A percentile compares a stretch with the other conserved stretches of the same genome.
These are phyloP conservation scores for Calephelis nemesis DNA, from an alignment of 1,140 invertebrate genomes.

Conservation along the genomic window DNA sequence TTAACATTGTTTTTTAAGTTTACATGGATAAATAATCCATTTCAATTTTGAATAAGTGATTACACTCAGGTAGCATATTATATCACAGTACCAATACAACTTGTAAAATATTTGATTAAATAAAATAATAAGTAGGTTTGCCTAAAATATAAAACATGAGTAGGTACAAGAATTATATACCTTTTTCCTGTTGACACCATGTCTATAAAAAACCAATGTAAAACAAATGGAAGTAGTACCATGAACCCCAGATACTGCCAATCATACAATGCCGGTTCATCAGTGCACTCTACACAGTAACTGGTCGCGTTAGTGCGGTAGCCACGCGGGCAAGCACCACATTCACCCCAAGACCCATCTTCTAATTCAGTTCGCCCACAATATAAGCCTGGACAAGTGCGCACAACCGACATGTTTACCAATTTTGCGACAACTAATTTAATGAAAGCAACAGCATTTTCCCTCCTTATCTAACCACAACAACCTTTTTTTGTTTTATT, in stretches of 20 bases:
- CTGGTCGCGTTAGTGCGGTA: slow-evolving; percentile 75
- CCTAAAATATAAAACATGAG: background rate
- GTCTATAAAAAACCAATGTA: slow-evolving; percentile 96
- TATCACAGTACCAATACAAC: no score
- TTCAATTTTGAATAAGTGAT: no score
- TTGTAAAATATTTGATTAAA: no score
- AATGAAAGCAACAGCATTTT: no score
- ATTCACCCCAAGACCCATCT: slow-evolving; percentile 87
- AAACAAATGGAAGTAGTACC: slow-evolving; percentile 89
- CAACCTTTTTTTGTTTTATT: no score
- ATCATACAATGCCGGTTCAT: slow-evolving; percentile 91
- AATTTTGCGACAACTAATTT: background rate
- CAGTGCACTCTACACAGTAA: slow-evolving; percentile 87
- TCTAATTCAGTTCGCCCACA: slow-evolving; percentile 86
- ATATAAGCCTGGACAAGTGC: slow-evolving; percentile 90
- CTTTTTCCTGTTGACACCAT: slow-evolving; percentile 87
- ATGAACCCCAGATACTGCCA: slow-evolving; percentile 97
- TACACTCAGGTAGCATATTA: no score
- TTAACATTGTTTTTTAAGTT: no score
- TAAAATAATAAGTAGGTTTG: no score
- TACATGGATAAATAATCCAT: no score
- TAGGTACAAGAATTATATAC: slow-evolving; percentile 70
- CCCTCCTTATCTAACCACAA: no score
- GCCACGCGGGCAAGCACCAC: slow-evolving; percentile 93
- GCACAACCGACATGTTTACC: slow-evolving; percentile 49